Evolutionary conservation across 2,888 invertebrate genomes (phyloP), one percentile per base, ranked within the genome.

Genomic region (Sialis fuliginosa): DNA sequence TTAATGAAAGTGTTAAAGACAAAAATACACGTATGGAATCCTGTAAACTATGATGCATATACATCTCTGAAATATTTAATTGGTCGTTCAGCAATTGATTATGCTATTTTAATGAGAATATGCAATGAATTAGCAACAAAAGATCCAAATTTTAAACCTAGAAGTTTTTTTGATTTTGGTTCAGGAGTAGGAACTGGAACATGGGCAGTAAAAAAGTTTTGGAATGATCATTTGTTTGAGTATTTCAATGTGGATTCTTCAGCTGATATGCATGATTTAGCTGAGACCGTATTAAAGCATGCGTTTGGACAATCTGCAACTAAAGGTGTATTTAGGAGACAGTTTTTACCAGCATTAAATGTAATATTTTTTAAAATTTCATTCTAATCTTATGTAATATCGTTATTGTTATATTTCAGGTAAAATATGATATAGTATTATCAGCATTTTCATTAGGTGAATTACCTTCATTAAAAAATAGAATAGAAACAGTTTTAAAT

Each of bases 171-270:
- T 54, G 93, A 96, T 66, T 91, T 88, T 63, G 96, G 95, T 1
- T 88, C 92, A 5, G 96, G 96, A 1, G 66, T 88, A 5, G 93
- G 92, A 0, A 83, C 87, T 0, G 85, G 79, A 0, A 76, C 80
- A 46, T 92, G 92, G 92, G 93, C 88, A 0, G 77, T 81, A 0
- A 78, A 79, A 55, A 62, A 68, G 4, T 68, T 73, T 10, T 96
- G 91, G 91, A 67, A 70, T 6, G 65, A 74, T 0, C 62, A 74
- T 13, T 70, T 93, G 33, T 76, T 71, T 56, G 93, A 96, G 65
- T 87, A 86, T 60, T 82, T 81, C 54, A 83, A 85, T 59, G 83
- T 95, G 0, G 96, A 96, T 58, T 66, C 76, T 6, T 91, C 91
- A 0, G 58, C 68, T 1, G 68, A 79, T 22, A 92, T 95, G 87